phyloP scores from a whole-genome alignment of 2,888 invertebrate genomes.

The Tromatobia lineatoria region DNA sequence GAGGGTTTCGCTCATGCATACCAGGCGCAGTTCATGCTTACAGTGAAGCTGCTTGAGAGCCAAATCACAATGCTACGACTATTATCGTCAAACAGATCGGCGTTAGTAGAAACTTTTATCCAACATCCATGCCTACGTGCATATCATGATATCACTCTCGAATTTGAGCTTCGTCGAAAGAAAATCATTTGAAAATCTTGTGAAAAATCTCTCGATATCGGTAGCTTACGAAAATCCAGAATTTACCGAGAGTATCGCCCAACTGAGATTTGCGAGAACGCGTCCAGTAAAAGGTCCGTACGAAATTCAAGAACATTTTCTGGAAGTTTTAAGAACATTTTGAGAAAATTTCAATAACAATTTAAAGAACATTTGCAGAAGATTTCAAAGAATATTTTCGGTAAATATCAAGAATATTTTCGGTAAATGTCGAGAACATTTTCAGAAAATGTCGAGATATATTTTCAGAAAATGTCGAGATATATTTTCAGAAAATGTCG shows the following conservation, averaged over 20 bases:
- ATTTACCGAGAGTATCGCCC: constrained; percentile 1
- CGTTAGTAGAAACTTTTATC: not conserved
- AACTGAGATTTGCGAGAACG: not conserved
- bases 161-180: not conserved
- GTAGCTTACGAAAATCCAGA: not conserved
- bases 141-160: not conserved
- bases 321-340: too few species aligned
- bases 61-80: not conserved
- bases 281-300: too few species aligned
- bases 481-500: too few species aligned
- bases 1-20: not conserved
- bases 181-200: constrained; percentile 12
- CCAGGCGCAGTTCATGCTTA: not conserved
- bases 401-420: too few species aligned
- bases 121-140: not conserved
- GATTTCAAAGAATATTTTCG: too few species aligned
- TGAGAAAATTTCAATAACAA: too few species aligned
- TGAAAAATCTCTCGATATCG: not conserved
- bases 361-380: too few species aligned
- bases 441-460: too few species aligned
- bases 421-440: too few species aligned
- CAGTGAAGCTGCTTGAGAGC: not conserved
- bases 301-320: too few species aligned
- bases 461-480: too few species aligned
- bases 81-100: not conserved